Percentiles rank a stretch among this genome's conserved stretches.
These are phyloP conservation scores for Aythya fuligula DNA, from an alignment of 2,797 vertebrate genomes.

Conservation along the genomic window DNA sequence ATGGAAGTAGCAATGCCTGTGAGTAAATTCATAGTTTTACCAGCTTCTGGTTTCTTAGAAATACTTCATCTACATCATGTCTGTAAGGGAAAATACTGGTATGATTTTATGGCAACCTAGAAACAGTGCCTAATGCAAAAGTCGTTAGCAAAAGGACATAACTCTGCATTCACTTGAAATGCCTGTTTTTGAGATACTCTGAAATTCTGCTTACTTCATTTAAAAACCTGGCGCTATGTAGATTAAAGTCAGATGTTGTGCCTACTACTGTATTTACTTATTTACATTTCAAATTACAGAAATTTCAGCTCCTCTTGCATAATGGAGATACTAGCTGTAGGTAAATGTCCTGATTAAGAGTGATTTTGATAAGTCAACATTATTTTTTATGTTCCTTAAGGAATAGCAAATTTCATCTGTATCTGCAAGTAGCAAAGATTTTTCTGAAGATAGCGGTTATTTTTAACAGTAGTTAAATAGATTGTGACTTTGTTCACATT, in stretches of 20 bases:
- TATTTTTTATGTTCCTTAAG: neutral
- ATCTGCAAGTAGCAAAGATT: neutral
- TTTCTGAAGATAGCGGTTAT: neutral
- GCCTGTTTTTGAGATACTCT: neutral
- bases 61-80: neutral
- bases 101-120: neutral
- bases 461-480: constrained; percentile 17
- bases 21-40: neutral
- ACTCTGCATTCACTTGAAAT: neutral
- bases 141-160: neutral
- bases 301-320: neutral
- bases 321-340: neutral
- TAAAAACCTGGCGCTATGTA: neutral
- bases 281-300: neutral
- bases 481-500: neutral
- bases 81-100: neutral
- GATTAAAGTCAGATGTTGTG: neutral
- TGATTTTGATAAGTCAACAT: neutral
- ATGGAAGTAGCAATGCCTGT: neutral
- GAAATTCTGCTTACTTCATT: neutral
- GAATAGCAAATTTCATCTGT: neutral
- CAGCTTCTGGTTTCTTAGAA: neutral
- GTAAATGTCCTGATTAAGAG: neutral
- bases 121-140: neutral
- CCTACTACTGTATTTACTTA: neutral